A percentile compares a stretch with the other conserved stretches of the same genome.
Evolutionary conservation across 2,113 vertebrate genomes (phyloP).

Genomic region (Catharus bicknelli): DNA sequence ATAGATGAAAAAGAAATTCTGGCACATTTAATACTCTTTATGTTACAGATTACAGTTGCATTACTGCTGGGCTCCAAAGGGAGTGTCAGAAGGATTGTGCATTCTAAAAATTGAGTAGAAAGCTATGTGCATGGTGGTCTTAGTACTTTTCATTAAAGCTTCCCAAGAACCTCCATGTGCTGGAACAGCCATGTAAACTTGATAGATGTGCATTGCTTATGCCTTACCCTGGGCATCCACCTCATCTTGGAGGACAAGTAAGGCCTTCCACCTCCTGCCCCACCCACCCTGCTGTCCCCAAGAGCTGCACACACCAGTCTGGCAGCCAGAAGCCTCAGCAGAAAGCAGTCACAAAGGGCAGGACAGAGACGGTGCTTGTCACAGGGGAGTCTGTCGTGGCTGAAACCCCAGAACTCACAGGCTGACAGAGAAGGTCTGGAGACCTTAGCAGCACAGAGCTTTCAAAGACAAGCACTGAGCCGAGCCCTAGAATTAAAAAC

Average conservation of each 20-base stretch:
- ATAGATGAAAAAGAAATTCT: neutral
- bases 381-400: neutral
- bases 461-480: neutral
- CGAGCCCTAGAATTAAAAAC: neutral
- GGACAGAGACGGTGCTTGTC: neutral
- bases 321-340: neutral
- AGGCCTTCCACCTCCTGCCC: neutral
- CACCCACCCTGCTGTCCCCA: neutral
- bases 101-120: neutral
- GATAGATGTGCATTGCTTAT: neutral
- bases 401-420: neutral
- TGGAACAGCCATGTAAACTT: neutral
- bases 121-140: neutral
- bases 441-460: neutral
- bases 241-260: neutral
- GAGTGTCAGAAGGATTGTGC: neutral
- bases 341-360: neutral
- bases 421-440: neutral
- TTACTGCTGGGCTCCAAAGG: neutral
- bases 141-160: neutral
- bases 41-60: neutral
- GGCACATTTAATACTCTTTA: neutral
- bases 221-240: neutral
- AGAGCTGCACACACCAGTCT: fast-evolving
- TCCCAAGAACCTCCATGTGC: neutral